These are phyloP conservation scores for Lanius ludovicianus DNA, from an alignment of 2,113 vertebrate genomes.

Conservation along the genomic window DNA sequence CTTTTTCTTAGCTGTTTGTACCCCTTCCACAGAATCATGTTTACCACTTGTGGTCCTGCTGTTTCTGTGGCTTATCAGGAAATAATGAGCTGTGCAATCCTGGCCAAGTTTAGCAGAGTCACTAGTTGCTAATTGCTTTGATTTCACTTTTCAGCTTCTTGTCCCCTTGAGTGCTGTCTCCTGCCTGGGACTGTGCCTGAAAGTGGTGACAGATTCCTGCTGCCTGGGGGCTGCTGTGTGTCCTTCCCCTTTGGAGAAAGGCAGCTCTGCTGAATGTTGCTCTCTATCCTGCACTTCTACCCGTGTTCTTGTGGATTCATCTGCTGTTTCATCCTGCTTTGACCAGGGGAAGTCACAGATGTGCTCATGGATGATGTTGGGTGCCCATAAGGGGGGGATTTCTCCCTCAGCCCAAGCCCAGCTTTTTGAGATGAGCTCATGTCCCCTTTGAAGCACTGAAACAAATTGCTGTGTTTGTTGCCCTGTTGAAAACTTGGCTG, in stretches of 20 bases:
- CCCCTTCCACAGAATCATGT: neutral
- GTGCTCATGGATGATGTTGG: neutral
- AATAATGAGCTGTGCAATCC: neutral
- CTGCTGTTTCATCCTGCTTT: neutral
- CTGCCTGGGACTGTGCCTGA: neutral
- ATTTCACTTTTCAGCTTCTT: conserved; percentile 6
- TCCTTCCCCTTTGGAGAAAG: neutral
- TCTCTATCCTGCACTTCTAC: neutral
- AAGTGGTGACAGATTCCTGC: neutral
- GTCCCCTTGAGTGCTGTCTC: neutral
- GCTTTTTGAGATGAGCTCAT: neutral
- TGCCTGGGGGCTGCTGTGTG: neutral
- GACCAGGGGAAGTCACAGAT: neutral
- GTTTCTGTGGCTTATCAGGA: neutral
- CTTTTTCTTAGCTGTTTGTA: neutral
- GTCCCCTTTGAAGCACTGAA: conserved; percentile 8
- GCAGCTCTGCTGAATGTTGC: neutral
- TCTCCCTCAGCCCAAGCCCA: neutral
- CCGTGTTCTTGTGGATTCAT: rapidly evolving
- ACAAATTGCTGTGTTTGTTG: neutral
- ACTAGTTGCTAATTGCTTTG: neutral
- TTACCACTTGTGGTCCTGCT: neutral
- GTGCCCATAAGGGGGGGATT: neutral
- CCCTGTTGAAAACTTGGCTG: conserved; percentile 10
- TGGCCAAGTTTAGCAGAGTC: neutral